These are phyloP conservation scores for Sitodiplosis mosellana DNA, from an alignment of 1,140 invertebrate genomes.

Conservation along the genomic window DNA sequence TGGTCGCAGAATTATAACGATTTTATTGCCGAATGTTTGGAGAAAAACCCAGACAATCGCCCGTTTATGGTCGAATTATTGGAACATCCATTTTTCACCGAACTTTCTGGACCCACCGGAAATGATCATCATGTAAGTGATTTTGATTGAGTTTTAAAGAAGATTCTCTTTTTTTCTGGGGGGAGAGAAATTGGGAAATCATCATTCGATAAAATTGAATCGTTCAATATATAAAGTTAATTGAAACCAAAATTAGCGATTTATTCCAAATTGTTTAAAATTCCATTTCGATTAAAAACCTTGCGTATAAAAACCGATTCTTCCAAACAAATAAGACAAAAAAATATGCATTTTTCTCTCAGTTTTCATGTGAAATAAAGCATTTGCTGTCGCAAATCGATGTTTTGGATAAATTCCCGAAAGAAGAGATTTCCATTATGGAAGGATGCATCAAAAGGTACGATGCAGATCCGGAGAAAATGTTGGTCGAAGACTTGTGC, in stretches of 20 bases:
- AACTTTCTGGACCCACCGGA: slow-evolving; percentile 40
- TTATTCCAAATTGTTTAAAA: too few relatives aligned
- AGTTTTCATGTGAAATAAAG: background rate
- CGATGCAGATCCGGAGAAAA: slow-evolving; percentile 37
- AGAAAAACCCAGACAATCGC: slow-evolving; percentile 78
- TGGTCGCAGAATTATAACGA: slow-evolving; percentile 66
- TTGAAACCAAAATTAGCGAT: too few relatives aligned
- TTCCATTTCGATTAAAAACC: too few relatives aligned
- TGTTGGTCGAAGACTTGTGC: slow-evolving; percentile 73
- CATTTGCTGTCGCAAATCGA: background rate
- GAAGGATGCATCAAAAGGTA: slow-evolving; percentile 23
- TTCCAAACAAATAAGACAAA: background rate
- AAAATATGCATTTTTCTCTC: background rate
- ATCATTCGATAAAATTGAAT: too few relatives aligned
- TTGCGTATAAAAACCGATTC: too few relatives aligned
- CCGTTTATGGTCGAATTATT: slow-evolving; percentile 68
- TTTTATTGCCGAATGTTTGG: slow-evolving; percentile 73
- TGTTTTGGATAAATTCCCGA: background rate
- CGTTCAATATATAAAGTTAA: too few relatives aligned
- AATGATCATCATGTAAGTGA: slow-evolving; percentile 58
- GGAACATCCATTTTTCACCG: slow-evolving; percentile 62
- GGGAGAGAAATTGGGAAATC: too few relatives aligned
- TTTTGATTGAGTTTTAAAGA: slow-evolving; percentile 1
- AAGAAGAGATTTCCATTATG: slow-evolving; percentile 19
- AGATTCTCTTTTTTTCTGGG: too few relatives aligned